Percentiles rank a stretch among this genome's conserved stretches.
Evolutionary conservation across 2,888 invertebrate species (phyloP).

Genomic region (Pristionchus exspectatus): DNA sequence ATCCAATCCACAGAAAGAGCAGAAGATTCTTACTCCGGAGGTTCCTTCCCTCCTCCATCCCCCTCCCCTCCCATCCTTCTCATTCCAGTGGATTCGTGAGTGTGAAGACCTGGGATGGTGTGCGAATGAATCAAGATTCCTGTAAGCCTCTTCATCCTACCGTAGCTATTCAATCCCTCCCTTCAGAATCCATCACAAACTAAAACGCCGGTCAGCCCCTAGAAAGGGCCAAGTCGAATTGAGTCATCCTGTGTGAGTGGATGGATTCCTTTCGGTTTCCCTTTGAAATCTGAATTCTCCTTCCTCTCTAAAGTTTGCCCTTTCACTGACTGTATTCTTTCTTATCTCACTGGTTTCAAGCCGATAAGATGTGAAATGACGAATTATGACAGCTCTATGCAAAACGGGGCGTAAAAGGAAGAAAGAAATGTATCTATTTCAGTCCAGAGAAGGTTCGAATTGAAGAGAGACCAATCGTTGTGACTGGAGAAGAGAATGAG

Average conservation of each 20-base stretch:
- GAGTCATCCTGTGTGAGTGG: background rate
- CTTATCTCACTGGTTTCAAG: slow-evolving; percentile 20
- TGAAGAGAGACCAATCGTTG: slow-evolving; percentile 7
- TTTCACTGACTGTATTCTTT: background rate
- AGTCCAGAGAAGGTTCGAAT: slow-evolving; percentile 28
- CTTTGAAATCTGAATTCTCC: slow-evolving; percentile 33
- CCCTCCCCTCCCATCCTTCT: background rate
- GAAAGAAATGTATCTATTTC: background rate
- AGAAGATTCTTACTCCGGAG: slow-evolving; percentile 40
- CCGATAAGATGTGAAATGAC: background rate
- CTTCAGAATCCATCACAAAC: slow-evolving; percentile 15
- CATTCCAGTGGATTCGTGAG: slow-evolving; percentile 51
- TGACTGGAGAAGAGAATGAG: background rate
- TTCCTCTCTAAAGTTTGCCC: slow-evolving; percentile 1
- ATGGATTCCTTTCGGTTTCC: background rate
- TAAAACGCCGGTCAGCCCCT: slow-evolving; percentile 6
- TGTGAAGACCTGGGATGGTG: slow-evolving; percentile 51
- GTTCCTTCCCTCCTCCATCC: background rate
- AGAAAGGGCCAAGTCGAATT: background rate
- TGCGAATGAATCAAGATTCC: slow-evolving; percentile 30
- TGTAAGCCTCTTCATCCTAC: background rate
- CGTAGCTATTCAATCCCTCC: background rate
- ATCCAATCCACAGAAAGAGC: background rate
- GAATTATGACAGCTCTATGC: background rate
- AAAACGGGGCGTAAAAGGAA: background rate